Evolutionary conservation across 2,113 vertebrate species (phyloP).

Genomic region (Elephantulus edwardii): DNA sequence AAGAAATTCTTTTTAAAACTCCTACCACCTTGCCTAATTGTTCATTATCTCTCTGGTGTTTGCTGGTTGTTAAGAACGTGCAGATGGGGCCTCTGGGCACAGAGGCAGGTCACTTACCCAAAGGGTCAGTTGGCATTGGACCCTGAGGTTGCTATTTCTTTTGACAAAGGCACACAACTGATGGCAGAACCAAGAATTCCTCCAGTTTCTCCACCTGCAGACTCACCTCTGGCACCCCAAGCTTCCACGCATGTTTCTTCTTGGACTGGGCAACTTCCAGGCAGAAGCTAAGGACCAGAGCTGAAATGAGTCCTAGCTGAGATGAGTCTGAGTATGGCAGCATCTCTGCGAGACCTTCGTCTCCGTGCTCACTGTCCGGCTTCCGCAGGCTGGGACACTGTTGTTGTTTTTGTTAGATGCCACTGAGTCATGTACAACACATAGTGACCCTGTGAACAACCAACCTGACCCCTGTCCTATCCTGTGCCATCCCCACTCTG

Average conservation of each 20-base stretch:
- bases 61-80: rapidly evolving
- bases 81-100: rapidly evolving
- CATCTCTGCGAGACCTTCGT: rapidly evolving
- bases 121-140: background rate
- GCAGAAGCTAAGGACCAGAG: rapidly evolving
- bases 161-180: background rate
- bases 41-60: background rate
- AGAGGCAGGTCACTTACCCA: background rate
- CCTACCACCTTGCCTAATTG: background rate
- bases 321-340: rapidly evolving
- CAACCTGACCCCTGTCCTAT: too few species aligned
- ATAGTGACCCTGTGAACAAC: too few species aligned
- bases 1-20: background rate
- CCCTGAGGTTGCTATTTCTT: background rate
- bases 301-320: too few species aligned
- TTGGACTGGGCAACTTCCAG: rapidly evolving
- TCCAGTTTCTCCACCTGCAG: background rate
- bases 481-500: too few species aligned
- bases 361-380: rapidly evolving
- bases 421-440: too few species aligned
- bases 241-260: background rate
- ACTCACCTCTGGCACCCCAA: background rate
- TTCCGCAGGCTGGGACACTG: rapidly evolving
- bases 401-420: too few species aligned
- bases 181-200: background rate